Evolutionary conservation across 2,888 invertebrate genomes (phyloP), one percentile per base, ranked within the genome.

Genomic region (Acleris holmiana): DNA sequence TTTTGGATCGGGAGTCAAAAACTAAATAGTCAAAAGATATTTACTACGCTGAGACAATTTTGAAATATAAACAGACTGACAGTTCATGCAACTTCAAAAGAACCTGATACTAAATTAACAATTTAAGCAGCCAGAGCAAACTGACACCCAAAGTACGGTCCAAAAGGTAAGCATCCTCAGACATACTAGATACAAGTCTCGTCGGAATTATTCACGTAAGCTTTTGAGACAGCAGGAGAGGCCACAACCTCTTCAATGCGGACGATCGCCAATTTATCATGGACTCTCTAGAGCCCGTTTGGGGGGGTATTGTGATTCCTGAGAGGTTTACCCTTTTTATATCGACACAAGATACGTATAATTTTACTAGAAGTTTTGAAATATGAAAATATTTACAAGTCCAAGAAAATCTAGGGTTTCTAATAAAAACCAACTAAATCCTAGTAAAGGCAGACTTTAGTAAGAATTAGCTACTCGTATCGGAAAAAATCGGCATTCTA

Each of bases 211-310:
- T 84, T 85, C 82, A 65, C 80, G 76, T 76, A 82, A 83, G 79
- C 80, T 82, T 82, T 84, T 78, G 83, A 84, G 83, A 84, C 85
- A 77, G 78, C 77, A 70, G 73, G 72, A 79, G 80, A 78, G 81
- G 79, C 79, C 76, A 76, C 79, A 80, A 74, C 75, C 74, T 76
- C 76, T 76, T 71, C 67, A 73, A 74, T 76, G 74, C 75, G 70
- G 67, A 72, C 76, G 76, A 82, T 80, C 74, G 77, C 73, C 80
- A 83, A 85, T 84, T 83, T 85, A 83, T 84, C 82, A 79, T 79
- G 76, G 76, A 77, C 73, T 79, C 77, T 77, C 72, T 69, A 50
- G 73, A 74, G 72, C 69, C 68, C 58, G 65, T 66, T 60, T 19
- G 63, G 71, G 70, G 69, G 71, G 35, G 59, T 75, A 79, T 72